Evolutionary conservation across 1,140 invertebrate species (phyloP), one percentile per base, ranked within the genome.

Genomic region (Helicoverpa zea): DNA sequence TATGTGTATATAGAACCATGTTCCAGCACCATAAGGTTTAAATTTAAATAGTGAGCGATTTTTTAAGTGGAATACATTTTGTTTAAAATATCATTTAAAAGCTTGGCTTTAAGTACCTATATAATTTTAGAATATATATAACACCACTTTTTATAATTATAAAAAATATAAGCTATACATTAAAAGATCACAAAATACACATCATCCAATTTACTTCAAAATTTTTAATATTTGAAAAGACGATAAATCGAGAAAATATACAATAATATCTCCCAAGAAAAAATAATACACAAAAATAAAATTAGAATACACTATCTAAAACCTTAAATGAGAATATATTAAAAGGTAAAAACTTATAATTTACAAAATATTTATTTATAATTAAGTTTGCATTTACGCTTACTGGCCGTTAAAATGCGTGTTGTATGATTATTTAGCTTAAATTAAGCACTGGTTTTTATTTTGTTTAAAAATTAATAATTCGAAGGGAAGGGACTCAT

Each of bases 361-460:
- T 74, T n/a, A 12, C 47, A 30, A 63, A 23, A 16, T 43, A 43
- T 10, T 56, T 68, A 68, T 49, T 68, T 9, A 49, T 49, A 54
- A 54, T 43, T 56, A 66, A 70, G 49, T 66, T 66, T 79, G 76
- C 76, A 79, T 79, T 79, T 70, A 58, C 64, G 35, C n/a, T 77
- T 81, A 81, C 80, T 81, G 80, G 80, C 80, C 80, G 80, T 56
- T 29, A 72, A 79, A 80, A 70, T 80, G 63, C 61, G 51, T 70
- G 47, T 59, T 64, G 80, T 59, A 51, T 7, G 23, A 51, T 72
- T 59, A 30, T n/a, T 61, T 29, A 61, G 1, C 12, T 70, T 52
- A 29, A 72, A 75, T 75, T 75, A 75, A 75, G 58, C 49, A 59
- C 43, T 35, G 58, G 35, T 47, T 75, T 23, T 58, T 74, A 43